Evolutionary conservation across 2,113 vertebrate species (phyloP), one percentile per base, ranked within the genome.

Genomic region (Percina caprodes): DNA sequence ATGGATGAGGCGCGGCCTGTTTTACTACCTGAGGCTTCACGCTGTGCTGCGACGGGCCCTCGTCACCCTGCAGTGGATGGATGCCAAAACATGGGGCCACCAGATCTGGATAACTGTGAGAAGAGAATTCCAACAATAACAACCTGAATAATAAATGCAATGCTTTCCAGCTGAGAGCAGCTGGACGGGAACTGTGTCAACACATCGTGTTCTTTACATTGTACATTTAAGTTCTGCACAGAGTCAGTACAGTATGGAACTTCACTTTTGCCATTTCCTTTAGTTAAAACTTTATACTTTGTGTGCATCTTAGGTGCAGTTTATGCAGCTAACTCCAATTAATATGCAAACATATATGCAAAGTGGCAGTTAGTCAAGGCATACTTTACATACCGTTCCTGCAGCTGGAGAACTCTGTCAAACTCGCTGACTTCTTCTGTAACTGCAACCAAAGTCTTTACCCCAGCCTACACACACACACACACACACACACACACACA

Each of bases 351-450:
- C 14, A 52, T 7, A 13, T n/a, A n/a, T n/a, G n/a, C n/a, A n/a
- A n/a, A n/a, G n/a, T n/a, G n/a, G n/a, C n/a, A n/a, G n/a, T n/a
- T n/a, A n/a, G n/a, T n/a, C n/a, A n/a, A n/a, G n/a, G n/a, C n/a
- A n/a, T n/a, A 30, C 30, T 30, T 3, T 45, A 86, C 90, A 54
- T 55, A 95, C 92, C 89, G 84, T 80, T 93, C 91, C 69, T 92
- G 90, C 56, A 95, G 87, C 68, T 88, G 88, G 54, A 87, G 75
- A 60, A 93, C 87, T 86, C 84, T 81, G 77, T 83, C 74, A 87
- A 95, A 95, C 84, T 95, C 91, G 77, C 77, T 84, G 60, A 84
- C 89, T 85, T 93, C 92, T 80, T 95, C 93, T 54, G 86, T 93
- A 46, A 94, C 45, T 3, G 92, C 92, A 80, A 96, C 84, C 63